Conservation (phyloP, 2,888 invertebrate genomes). For the Esperia sulphurella region DNA sequence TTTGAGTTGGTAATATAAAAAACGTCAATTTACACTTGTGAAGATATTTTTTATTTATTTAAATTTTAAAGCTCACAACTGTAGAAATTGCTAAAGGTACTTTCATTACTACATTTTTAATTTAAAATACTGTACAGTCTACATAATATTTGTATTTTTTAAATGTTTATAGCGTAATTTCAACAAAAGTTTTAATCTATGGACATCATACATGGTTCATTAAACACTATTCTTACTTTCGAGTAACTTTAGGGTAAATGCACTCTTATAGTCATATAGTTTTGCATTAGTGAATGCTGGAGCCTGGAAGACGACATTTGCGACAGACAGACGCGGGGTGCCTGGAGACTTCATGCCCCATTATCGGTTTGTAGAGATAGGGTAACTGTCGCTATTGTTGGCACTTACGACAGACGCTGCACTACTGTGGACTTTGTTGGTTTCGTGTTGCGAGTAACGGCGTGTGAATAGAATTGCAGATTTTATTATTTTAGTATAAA, state of each 20-base stretch:
- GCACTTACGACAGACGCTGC: constrained; percentile 39
- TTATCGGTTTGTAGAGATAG: constrained; percentile 63
- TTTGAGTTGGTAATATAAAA: too few relatives aligned
- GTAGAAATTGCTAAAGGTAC: too few relatives aligned
- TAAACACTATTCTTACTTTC: too few relatives aligned
- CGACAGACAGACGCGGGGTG: constrained; percentile 38
- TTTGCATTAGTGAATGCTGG: constrained; percentile 14
- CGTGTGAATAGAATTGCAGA: constrained; percentile 32
- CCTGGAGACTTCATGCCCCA: constrained; percentile 65
- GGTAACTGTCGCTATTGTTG: constrained; percentile 56
- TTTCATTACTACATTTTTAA: too few relatives aligned
- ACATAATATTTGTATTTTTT: too few relatives aligned
- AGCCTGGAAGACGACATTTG: constrained; percentile 24
- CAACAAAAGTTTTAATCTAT: too few relatives aligned
- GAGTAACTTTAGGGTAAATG: constrained; percentile 6
- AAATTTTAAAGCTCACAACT: too few relatives aligned
- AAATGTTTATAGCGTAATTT: too few relatives aligned
- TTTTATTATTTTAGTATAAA: constrained; percentile 24
- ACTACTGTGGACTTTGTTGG: constrained; percentile 22
- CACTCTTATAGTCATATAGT: neutral
- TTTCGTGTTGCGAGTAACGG: constrained; percentile 37
- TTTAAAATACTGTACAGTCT: too few relatives aligned
- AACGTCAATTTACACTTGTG: too few relatives aligned
- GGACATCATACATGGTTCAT: too few relatives aligned
- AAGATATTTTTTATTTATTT: too few relatives aligned